phyloP scores from a whole-genome alignment of 2,797 vertebrate genomes.

The Pelodytes ibericus region DNA sequence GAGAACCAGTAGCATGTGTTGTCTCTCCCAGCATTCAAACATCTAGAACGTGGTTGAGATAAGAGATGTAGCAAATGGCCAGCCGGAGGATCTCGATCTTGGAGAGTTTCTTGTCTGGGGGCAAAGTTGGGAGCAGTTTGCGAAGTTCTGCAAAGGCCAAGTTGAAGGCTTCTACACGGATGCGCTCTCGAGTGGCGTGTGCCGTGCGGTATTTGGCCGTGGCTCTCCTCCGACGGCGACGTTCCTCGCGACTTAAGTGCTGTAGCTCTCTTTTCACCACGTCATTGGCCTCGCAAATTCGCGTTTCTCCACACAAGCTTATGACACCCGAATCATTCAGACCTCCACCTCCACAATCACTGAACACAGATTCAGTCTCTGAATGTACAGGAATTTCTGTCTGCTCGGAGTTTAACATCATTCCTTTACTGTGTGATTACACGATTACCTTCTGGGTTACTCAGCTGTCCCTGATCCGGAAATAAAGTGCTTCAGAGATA shows the following conservation, averaged over 20 bases:
- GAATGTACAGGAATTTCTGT: conserved; percentile 67
- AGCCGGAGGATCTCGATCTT: conserved; percentile 78
- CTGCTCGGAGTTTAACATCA: conserved; percentile 76
- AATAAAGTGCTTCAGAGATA: conserved; percentile 48
- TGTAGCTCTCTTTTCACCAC: conserved; percentile 68
- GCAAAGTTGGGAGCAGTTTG: conserved; percentile 75
- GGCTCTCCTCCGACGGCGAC: conserved; percentile 69
- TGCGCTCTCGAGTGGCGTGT: conserved; percentile 76
- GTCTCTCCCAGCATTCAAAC: conserved; percentile 62
- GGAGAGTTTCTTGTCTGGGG: conserved; percentile 78
- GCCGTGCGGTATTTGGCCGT: conserved; percentile 78
- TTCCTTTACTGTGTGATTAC: conserved; percentile 17
- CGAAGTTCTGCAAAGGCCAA: conserved; percentile 76
- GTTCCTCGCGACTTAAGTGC: conserved; percentile 71
- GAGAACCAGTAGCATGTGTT: not conserved
- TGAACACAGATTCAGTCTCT: conserved; percentile 69
- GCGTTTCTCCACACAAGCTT: conserved; percentile 51
- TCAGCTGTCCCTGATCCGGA: not conserved
- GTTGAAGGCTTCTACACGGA: conserved; percentile 79
- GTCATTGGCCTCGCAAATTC: conserved; percentile 60
- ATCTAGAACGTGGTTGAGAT: conserved; percentile 78
- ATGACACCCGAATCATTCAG: not conserved
- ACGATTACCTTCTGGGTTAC: not conserved
- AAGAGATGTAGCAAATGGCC: conserved; percentile 78
- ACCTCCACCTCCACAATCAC: conserved; percentile 64